Conservation (phyloP, 2,797 vertebrate species). For the Sciurus carolinensis region DNA sequence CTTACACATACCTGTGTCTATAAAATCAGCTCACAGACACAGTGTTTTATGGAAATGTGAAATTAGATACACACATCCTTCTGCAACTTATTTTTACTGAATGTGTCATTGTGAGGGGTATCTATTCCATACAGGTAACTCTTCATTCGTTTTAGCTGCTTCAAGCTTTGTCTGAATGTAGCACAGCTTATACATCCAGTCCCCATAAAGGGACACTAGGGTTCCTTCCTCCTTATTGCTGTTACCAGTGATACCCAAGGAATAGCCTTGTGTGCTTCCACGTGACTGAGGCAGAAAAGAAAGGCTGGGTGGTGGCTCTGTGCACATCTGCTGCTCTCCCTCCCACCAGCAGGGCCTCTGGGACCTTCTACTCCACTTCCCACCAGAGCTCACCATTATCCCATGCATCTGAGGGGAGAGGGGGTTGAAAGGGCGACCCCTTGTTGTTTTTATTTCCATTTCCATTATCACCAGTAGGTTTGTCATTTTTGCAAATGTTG, state of each 20-base stretch:
- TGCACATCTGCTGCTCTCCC: neutral
- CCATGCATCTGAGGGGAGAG: neutral
- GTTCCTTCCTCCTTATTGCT: neutral
- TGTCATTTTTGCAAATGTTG: slow-evolving; percentile 18
- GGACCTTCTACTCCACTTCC: neutral
- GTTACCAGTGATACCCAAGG: neutral
- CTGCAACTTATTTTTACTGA: slow-evolving; percentile 28
- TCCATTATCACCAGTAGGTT: neutral
- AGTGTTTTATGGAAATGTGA: neutral
- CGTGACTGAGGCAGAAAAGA: neutral
- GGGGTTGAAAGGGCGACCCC: neutral
- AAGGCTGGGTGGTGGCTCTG: neutral
- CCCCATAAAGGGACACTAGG: neutral
- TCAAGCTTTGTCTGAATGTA: neutral
- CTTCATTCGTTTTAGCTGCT: neutral
- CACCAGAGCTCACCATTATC: neutral
- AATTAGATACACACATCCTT: neutral
- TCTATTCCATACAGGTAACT: neutral
- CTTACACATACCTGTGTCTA: no score
- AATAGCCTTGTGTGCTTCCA: neutral
- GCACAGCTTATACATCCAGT: neutral
- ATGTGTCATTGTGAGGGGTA: neutral
- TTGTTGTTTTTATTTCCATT: neutral
- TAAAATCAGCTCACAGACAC: neutral
- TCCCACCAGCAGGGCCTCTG: neutral